Base-by-base conservation (phyloP, 2,797 vertebrate species). In the Brachymystax lenok region DNA sequence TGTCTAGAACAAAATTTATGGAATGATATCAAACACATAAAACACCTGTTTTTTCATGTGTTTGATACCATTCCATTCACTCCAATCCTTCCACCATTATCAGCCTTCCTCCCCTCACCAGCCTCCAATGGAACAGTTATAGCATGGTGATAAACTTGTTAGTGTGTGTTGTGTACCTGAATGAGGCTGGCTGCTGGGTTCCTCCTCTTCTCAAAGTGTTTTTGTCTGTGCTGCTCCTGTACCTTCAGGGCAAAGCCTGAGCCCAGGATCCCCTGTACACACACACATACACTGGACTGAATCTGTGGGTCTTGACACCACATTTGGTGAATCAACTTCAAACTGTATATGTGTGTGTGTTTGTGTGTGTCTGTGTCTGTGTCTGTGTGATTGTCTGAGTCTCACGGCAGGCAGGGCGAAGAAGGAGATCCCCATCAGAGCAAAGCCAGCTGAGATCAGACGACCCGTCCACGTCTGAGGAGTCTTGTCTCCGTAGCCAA, bases 171-270 rank as follows among this genome's bases (percentile, higher is more conserved):
- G 78, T 85, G 91, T 92, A 99, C 98, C 97, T 99, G 98, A 87
- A 99, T 98, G 86, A 99, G 96, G 83, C 97, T 98, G 88, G 98
- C 98, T 78, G 98, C 98, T 84, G 98, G 98, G 86, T 99, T 98
- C 83, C 98, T 96, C 87, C 98, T 96, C 92, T 99, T 99, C 89
- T 99, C 98, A 93, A 99, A 99, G 89, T 99, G 98, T 89, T 99
- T 99, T 92, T 99, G 98, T 69, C 98, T 96, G 89, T 99, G 98
- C 81, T 99, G 98, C 88, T 99, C 98, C 87, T 99, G 98, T 64
- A 99, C 98, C 93, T 99, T 99, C 83, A 99, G 89, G 56, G 98
- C 98, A 84, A 99, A 99, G 76, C 98, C 98, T 46, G 98, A 99
- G 71, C 98, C 98, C 70, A 99, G 95, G 90, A 99, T 99, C 71